These are phyloP conservation scores for Arnoldichthys spilopterus DNA, from an alignment of 2,797 vertebrate species.

Conservation along the genomic window DNA sequence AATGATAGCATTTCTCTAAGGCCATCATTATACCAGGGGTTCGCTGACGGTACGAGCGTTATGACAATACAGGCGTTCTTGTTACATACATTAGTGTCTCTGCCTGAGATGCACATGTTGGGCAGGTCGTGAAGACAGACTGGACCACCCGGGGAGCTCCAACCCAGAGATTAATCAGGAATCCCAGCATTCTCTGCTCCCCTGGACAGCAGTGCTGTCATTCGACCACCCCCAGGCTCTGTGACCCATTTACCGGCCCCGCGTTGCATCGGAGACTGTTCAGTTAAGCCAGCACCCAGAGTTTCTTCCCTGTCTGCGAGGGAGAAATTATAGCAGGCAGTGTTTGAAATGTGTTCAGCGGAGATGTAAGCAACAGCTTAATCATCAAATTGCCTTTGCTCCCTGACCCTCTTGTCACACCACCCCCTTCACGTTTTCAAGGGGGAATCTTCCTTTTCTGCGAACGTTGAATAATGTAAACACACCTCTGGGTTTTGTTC, in stretches of 20 bases:
- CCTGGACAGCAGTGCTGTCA: conserved; percentile 66
- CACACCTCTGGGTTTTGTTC: conserved; percentile 25
- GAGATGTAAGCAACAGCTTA: conserved; percentile 57
- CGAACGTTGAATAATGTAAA: conserved; percentile 28
- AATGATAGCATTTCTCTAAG: conserved; percentile 66
- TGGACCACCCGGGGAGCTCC: conserved; percentile 76
- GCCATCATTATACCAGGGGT: conserved; percentile 38
- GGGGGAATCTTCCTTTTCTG: conserved; percentile 28
- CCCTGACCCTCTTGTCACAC: neutral
- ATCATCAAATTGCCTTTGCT: conserved; percentile 41
- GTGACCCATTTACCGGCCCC: conserved; percentile 63
- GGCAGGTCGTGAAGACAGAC: conserved; percentile 67
- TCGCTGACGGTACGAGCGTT: conserved; percentile 52
- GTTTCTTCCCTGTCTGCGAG: conserved; percentile 42
- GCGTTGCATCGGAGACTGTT: conserved; percentile 38
- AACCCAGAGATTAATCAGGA: conserved; percentile 72
- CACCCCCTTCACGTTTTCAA: conserved; percentile 5
- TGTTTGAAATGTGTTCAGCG: conserved; percentile 52
- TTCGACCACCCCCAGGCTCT: conserved; percentile 66
- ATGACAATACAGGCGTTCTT: conserved; percentile 73
- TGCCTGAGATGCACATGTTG: conserved; percentile 57
- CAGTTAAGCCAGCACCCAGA: conserved; percentile 45
- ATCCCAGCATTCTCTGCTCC: conserved; percentile 67
- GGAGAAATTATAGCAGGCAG: conserved; percentile 13
- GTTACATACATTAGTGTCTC: conserved; percentile 72